phyloP scores from a whole-genome alignment of 2,888 invertebrate genomes.

The Camponotus fellah region DNA sequence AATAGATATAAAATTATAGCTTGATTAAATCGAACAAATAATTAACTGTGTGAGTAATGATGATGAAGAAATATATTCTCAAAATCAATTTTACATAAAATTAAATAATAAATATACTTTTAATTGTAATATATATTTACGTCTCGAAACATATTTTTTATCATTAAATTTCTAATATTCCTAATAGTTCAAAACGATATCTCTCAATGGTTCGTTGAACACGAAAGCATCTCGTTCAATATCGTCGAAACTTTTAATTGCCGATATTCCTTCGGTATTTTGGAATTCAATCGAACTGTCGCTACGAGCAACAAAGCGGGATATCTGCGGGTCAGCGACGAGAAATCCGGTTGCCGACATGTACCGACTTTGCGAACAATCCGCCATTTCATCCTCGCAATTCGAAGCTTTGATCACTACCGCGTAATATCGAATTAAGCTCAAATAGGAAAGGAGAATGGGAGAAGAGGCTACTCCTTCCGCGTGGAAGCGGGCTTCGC shows the following conservation, averaged over 20 bases:
- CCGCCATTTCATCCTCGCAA: conserved; percentile 58
- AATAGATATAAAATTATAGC: not conserved
- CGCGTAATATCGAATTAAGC: conserved; percentile 68
- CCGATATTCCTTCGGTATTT: conserved; percentile 39
- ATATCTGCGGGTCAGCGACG: conserved; percentile 45
- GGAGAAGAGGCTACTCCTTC: not conserved
- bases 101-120: not conserved
- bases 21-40: not conserved
- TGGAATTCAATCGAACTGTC: conserved; percentile 31
- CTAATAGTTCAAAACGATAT: not conserved
- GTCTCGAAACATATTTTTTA: not conserved
- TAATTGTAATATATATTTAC: not conserved
- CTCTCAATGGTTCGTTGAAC: not conserved
- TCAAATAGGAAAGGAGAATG: conserved; percentile 38
- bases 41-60: not conserved
- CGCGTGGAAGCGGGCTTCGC: conserved; percentile 37
- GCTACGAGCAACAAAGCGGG: conserved; percentile 57
- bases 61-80: not conserved
- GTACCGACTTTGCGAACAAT: conserved; percentile 68
- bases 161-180: not conserved
- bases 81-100: not conserved
- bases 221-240: not conserved
- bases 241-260: conserved; percentile 61
- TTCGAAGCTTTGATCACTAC: conserved; percentile 63
- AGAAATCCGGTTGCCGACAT: conserved; percentile 50